phyloP scores from a whole-genome alignment of 2,113 vertebrate genomes.

The Daubentonia madagascariensis region DNA sequence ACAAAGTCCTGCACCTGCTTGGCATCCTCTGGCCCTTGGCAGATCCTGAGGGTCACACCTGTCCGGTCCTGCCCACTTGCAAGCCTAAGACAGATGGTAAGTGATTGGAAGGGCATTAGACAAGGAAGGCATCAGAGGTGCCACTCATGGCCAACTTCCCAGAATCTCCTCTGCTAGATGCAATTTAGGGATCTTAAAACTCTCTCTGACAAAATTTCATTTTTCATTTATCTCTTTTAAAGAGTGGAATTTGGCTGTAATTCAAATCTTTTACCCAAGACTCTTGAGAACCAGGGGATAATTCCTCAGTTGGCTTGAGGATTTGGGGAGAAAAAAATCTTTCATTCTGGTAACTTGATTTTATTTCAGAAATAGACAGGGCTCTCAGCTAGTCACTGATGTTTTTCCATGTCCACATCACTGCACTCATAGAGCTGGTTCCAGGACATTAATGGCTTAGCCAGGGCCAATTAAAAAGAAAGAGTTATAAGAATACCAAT shows the following conservation, averaged over 20 bases:
- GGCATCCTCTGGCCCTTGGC: background rate
- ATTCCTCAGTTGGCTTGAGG: background rate
- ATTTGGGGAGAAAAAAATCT: background rate
- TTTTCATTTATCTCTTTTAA: background rate
- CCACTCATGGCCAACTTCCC: background rate
- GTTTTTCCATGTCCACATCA: background rate
- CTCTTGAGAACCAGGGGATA: background rate
- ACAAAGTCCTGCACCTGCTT: background rate
- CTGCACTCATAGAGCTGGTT: background rate
- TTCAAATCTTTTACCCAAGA: background rate
- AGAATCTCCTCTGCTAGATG: background rate
- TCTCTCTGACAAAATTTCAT: background rate
- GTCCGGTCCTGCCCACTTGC: background rate
- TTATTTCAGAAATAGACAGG: background rate
- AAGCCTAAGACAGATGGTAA: background rate
- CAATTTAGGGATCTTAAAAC: background rate
- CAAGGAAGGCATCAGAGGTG: background rate
- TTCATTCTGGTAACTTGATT: background rate
- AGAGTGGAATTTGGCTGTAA: background rate
- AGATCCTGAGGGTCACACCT: background rate
- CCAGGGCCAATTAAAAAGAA: background rate
- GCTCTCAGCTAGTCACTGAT: background rate
- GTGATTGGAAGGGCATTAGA: background rate
- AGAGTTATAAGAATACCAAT: background rate
- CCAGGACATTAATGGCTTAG: background rate